Conservation (phyloP, 2,797 vertebrate genomes). For the Chaenodraco wilsoni region DNA sequence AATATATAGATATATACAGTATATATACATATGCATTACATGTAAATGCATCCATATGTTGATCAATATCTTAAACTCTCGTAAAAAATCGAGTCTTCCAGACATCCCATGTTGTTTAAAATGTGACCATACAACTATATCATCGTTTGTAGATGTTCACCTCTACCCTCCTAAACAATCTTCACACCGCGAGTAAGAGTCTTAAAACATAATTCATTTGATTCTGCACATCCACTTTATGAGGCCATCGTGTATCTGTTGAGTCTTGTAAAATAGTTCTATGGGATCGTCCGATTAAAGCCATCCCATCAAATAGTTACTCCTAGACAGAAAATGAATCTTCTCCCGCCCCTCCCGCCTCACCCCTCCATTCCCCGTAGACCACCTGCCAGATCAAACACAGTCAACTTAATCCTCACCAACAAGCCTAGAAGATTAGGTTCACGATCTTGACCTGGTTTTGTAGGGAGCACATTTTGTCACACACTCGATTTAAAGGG, state of each 20-base stretch:
- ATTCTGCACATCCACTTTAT: slow-evolving; percentile 39
- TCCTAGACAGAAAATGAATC: slow-evolving; percentile 53
- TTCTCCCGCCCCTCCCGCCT: slow-evolving; percentile 34
- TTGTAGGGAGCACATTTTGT: slow-evolving; percentile 58
- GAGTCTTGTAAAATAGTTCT: slow-evolving; percentile 36
- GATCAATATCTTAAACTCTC: neutral
- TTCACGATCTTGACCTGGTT: slow-evolving; percentile 70
- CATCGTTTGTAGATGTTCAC: slow-evolving; percentile 7
- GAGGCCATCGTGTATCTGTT: slow-evolving; percentile 17
- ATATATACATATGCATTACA: neutral
- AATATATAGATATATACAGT: neutral
- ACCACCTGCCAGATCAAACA: slow-evolving; percentile 78
- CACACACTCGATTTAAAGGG: slow-evolving; percentile 56
- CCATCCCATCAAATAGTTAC: slow-evolving; percentile 22
- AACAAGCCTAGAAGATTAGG: slow-evolving; percentile 68
- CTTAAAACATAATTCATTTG: slow-evolving; percentile 22
- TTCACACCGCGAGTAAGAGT: slow-evolving; percentile 5
- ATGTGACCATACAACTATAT: neutral
- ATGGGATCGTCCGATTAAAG: slow-evolving; percentile 28
- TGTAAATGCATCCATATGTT: neutral
- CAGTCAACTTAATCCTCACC: slow-evolving; percentile 69
- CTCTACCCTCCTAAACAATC: slow-evolving; percentile 15
- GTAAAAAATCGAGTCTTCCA: neutral
- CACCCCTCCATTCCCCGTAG: slow-evolving; percentile 33
- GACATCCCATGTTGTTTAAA: neutral